Base-by-base conservation (phyloP, 2,113 vertebrate genomes). In the Paedocypris sp. region DNA sequence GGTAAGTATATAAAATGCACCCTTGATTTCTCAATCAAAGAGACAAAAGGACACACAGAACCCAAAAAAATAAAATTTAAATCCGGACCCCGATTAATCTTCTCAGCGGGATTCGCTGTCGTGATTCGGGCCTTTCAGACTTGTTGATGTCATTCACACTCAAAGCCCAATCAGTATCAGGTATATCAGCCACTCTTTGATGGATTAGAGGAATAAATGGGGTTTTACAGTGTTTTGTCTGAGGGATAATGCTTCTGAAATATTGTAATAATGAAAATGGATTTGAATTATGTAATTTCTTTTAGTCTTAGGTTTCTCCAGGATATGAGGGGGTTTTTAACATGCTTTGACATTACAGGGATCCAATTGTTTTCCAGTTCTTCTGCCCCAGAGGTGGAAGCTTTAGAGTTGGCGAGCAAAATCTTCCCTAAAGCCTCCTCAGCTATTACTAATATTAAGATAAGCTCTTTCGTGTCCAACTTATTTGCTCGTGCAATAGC, bases 181-280 rank as follows among this genome's bases (percentile, higher is more conserved):
- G 81, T 82, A 73, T 73, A 83, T 83, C 77, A 75, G 68, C 42
- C 52, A 74, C 81, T 77, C 75, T 83, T 80, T 78, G 72, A 80
- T 74, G 82, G 82, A 85, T 86, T 86, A 85, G 70, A 38, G 72
- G 74, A 80, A 77, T 85, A 78, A 85, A 69, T 78, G 64, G 74
- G 78, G 67, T 64, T 81, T 82, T 80, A 78, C 50, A 69, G 68
- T 68, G 73, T 81, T 82, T 78, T 75, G 70, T 71, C 61, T 62
- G 73, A 67, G 64, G 76, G 79, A 80, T 82, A 78, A 84, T 80
- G 82, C 79, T 68, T 65, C 60, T 71, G 56, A 75, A 80, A 79
- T 74, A 73, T 77, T 78, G 68, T 80, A 81, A 80, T 82, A 82
- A 81, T 77, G 66, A 68, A 85, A 86, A 83, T 83, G 75, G 75